Evolutionary conservation across 1,140 invertebrate species (phyloP).

Genomic region (Heliconius melpomene): DNA sequence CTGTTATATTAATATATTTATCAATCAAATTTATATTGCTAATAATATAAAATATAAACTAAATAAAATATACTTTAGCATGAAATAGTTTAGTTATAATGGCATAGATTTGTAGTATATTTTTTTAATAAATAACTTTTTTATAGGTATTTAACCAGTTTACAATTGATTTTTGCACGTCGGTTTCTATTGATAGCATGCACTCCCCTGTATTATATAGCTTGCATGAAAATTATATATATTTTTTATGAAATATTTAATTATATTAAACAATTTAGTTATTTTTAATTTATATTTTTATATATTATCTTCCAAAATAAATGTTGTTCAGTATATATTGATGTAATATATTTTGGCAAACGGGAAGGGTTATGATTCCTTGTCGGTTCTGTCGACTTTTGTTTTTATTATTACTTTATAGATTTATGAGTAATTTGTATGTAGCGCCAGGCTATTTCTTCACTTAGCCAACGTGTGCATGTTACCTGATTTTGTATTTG

Average conservation of each 20-base stretch:
- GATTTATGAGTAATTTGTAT: slow-evolving; percentile 26
- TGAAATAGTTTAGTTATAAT: slow-evolving; percentile 27
- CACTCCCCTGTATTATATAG: slow-evolving; percentile 70
- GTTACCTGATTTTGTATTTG: slow-evolving; percentile 52
- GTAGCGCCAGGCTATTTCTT: slow-evolving; percentile 33
- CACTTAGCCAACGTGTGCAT: slow-evolving; percentile 54
- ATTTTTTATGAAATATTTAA: slow-evolving; percentile 47
- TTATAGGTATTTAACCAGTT: slow-evolving; percentile 29
- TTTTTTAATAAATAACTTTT: slow-evolving; percentile 17
- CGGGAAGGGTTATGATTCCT: slow-evolving; percentile 48
- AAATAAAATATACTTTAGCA: slow-evolving; percentile 21
- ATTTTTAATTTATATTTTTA: slow-evolving; percentile 50
- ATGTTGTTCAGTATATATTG: slow-evolving; percentile 71
- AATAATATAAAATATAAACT: background rate
- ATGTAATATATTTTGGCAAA: slow-evolving; percentile 57
- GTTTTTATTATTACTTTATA: slow-evolving; percentile 36
- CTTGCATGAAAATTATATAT: slow-evolving; percentile 74
- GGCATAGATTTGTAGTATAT: slow-evolving; percentile 40
- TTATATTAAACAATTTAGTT: slow-evolving; percentile 53
- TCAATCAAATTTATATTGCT: background rate
- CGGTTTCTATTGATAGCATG: slow-evolving; percentile 58
- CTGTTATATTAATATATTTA: background rate
- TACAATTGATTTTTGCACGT: slow-evolving; percentile 36
- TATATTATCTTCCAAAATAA: slow-evolving; percentile 79
- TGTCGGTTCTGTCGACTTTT: slow-evolving; percentile 31